These are phyloP conservation scores for Acleris literana DNA, from an alignment of 2,888 invertebrate genomes.

Conservation along the genomic window DNA sequence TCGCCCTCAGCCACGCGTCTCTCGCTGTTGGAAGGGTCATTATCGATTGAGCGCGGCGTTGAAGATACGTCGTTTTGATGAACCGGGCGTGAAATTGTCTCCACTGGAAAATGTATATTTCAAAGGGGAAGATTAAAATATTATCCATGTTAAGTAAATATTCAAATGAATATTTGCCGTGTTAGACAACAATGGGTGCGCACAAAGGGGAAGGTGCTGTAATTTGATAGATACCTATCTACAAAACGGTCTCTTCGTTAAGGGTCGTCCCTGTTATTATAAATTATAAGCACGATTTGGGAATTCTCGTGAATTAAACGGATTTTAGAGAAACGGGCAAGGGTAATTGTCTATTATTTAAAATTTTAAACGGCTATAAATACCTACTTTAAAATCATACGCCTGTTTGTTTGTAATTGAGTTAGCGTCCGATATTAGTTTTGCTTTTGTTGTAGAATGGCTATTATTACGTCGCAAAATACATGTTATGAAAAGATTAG, in stretches of 20 bases:
- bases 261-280: conserved; percentile 79
- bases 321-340: conserved; percentile 62
- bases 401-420: conserved; percentile 22
- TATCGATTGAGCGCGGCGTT: conserved; percentile 55
- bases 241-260: conserved; percentile 80
- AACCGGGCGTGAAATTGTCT: conserved; percentile 80
- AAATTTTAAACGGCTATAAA: conserved; percentile 22
- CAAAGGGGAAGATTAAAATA: conserved; percentile 85
- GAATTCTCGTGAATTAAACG: conserved; percentile 75
- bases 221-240: conserved; percentile 83
- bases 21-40: conserved; percentile 46
- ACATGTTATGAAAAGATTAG: no score
- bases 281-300: conserved; percentile 80
- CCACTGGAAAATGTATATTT: conserved; percentile 83
- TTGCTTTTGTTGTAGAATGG: no score
- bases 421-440: neutral
- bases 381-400: conserved; percentile 25
- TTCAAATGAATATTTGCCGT: conserved; percentile 85
- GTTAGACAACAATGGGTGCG: conserved; percentile 81
- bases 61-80: conserved; percentile 64
- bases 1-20: conserved; percentile 50
- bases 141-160: conserved; percentile 85
- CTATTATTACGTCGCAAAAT: no score
- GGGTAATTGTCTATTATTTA: conserved; percentile 48
- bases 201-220: conserved; percentile 73